phyloP scores from a whole-genome alignment of 2,797 vertebrate species.

The Lates japonicus region DNA sequence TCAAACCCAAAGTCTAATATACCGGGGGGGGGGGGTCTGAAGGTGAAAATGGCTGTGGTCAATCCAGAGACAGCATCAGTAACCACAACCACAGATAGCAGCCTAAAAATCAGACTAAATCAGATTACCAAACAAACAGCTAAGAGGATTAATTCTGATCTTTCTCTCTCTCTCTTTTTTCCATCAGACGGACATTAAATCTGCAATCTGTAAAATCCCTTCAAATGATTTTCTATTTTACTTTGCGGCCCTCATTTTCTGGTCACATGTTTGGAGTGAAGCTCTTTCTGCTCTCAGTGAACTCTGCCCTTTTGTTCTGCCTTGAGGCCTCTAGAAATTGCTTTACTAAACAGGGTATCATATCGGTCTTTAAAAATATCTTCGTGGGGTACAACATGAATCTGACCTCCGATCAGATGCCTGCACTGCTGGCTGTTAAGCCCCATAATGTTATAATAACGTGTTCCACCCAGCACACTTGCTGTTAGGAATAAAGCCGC shows the following conservation, averaged over 20 bases:
- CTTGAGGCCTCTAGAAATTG: conserved; percentile 70
- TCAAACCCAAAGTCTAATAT: conserved; percentile 52
- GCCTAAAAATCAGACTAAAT: conserved; percentile 82
- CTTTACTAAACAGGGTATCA: conserved; percentile 69
- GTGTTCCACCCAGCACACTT: conserved; percentile 33
- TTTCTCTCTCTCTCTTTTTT: conserved; percentile 46
- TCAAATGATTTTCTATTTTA: conserved; percentile 78
- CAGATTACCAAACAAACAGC: conserved; percentile 85
- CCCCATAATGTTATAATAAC: conserved; percentile 64
- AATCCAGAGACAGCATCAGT: conserved; percentile 78
- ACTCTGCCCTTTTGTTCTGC: conserved; percentile 76
- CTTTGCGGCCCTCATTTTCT: conserved; percentile 60
- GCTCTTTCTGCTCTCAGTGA: conserved; percentile 64
- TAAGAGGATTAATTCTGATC: conserved; percentile 85
- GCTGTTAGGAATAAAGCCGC: conserved; percentile 51
- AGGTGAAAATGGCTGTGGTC: conserved; percentile 75
- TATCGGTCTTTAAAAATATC: conserved; percentile 70
- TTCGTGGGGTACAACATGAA: conserved; percentile 49
- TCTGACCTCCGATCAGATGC: conserved; percentile 67
- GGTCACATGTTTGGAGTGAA: conserved; percentile 60
- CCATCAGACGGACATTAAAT: conserved; percentile 80
- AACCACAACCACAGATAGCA: conserved; percentile 80
- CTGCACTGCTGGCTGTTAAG: conserved; percentile 50
- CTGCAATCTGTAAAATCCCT: conserved; percentile 82
- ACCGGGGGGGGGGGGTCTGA: conserved; percentile 31